Evolutionary conservation across 2,113 vertebrate species (phyloP), one percentile per base, ranked within the genome.

Genomic region (Ptilorrhoa leucosticta): DNA sequence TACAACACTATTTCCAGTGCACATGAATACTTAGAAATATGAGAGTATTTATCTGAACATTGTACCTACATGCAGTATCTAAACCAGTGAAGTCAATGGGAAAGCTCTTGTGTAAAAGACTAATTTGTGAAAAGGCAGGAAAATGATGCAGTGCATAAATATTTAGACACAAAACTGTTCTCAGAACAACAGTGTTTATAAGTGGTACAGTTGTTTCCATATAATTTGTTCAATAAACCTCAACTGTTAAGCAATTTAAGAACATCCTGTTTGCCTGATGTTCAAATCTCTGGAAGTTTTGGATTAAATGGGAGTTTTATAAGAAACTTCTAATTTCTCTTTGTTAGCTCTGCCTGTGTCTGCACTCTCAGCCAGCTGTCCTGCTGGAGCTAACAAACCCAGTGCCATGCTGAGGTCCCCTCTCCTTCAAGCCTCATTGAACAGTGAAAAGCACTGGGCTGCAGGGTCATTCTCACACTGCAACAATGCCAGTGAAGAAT

Each of bases 371-470:
- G 33, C 15, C 35, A 57, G 2, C 50, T 56, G 15, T 44, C 24
- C 60, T 70, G 33, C 20, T 77, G 30, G 5, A 76, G 39, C 30
- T 39, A 18, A 47, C 44, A 44, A 83, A 42, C 15, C 44, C 28
- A 23, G 24, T 48, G 54, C 11, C 0, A 0, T 2, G 2, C 28
- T 83, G 31, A 15, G 12, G 19, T 54, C 26, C 42, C 50, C 40
- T 83, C 15, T 80, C 20, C 42, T 69, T 42, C 21, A 39, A 28
- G 31, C 24, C 17, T 79, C 0, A 0, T 23, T 78, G 42, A 37
- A 15, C 9, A 39, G 19, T n/a, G 42, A 58, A 56, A 73, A 79
- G 48, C 1, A 0, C 27, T 61, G 66, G 35, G 21, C 37, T 89
- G 22, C 68, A 72, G n/a, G 20, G 30, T 73, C n/a, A 12, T 40